Base-by-base conservation (phyloP, 2,113 vertebrate genomes). In the Cyanoderma ruficeps region DNA sequence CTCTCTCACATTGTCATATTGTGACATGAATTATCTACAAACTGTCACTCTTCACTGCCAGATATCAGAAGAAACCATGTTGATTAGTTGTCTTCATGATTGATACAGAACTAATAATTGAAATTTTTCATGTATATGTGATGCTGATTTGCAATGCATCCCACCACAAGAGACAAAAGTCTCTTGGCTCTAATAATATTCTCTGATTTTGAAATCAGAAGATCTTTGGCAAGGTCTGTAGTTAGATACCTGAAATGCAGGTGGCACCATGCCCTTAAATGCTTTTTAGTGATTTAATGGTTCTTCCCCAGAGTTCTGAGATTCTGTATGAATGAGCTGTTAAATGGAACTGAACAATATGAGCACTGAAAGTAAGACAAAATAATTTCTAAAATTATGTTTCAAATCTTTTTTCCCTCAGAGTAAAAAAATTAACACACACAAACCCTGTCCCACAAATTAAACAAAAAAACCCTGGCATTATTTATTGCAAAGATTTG, bases 231-330 rank as follows among this genome's bases (percentile, higher is more conserved):
- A 93, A 77, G 61, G 14, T 74, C 78, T 93, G 22, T 28, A 69
- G 55, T 63, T 90, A 83, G 74, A 50, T 85, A 57, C 83, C 68
- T 87, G 83, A 95, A 72, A 77, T 82, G 30, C 59, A 59, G 88
- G 74, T 77, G 76, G 42, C 33, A 80, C 37, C 53, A 18, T 37
- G 89, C 47, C 35, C 78, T 92, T 90, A 90, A 81, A 91, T 72
- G 69, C 42, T 88, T 95, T 79, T 49, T 70, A 85, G 30, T 83
- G 83, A 86, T 90, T 95, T 94, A 95, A 41, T 88, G 44, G 60
- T 59, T 93, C 88, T 22, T 89, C 83, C 72, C 44, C 12, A 81
- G 87, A 74, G 75, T 69, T 95, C 81, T 53, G 63, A 86, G 92
- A 88, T 74, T 71, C 35, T 28, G 31, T 49, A n/a, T 89, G 79